These are phyloP conservation scores for Apogon talboti DNA, from an alignment of 2,797 vertebrate genomes.

Conservation along the genomic window DNA sequence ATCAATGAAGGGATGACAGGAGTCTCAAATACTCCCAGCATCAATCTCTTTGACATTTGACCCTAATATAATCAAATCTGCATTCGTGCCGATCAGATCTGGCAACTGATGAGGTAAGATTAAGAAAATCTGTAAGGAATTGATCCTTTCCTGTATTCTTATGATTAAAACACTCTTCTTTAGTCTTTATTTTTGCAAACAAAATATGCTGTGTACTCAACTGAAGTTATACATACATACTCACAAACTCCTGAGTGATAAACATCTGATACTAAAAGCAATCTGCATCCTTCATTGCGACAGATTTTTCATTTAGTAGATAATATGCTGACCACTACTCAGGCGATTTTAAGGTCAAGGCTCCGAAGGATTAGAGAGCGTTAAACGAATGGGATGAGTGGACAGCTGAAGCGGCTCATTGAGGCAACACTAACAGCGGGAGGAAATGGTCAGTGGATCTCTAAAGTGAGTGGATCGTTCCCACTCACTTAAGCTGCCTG, in stretches of 20 bases:
- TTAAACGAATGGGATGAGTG: constrained; percentile 57
- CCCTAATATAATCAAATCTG: constrained; percentile 40
- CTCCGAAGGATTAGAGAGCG: constrained; percentile 64
- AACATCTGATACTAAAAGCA: constrained; percentile 24
- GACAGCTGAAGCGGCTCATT: constrained; percentile 43
- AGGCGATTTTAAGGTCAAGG: constrained; percentile 65
- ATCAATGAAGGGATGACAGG: constrained; percentile 15
- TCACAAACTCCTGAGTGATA: constrained; percentile 9
- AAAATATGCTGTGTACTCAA: neutral
- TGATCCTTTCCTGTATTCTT: constrained; percentile 37
- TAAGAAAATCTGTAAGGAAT: constrained; percentile 22
- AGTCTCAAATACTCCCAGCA: neutral
- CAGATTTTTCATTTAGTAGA: constrained; percentile 56
- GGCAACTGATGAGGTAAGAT: constrained; percentile 42
- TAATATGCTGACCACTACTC: constrained; percentile 44
- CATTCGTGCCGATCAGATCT: constrained; percentile 19
- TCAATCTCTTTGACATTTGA: constrained; percentile 26
- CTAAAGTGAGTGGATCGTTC: constrained; percentile 49
- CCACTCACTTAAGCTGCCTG: constrained; percentile 30
- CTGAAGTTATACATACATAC: neutral
- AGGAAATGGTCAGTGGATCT: constrained; percentile 41
- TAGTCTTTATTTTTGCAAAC: too few species aligned
- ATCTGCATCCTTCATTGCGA: constrained; percentile 46
- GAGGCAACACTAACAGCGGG: constrained; percentile 28
- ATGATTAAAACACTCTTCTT: neutral